These are phyloP conservation scores for Syngnathus floridae DNA, from an alignment of 2,113 vertebrate genomes.

Conservation along the genomic window DNA sequence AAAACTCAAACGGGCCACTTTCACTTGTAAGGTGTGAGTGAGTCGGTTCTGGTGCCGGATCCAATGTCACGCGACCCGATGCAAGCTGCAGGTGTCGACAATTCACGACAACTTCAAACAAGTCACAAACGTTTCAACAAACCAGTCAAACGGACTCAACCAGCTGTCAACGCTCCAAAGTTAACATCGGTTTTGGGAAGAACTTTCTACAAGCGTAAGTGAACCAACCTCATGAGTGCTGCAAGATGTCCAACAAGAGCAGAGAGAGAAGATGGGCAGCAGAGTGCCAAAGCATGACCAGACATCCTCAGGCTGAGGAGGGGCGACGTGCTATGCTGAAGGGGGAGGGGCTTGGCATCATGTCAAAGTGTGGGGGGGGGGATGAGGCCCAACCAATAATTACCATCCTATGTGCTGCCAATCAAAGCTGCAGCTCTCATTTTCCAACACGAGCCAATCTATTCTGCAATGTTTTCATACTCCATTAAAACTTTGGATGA, in stretches of 20 bases:
- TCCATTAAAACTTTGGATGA: background rate
- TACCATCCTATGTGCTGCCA: conserved; percentile 24
- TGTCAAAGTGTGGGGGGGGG: conserved; percentile 6
- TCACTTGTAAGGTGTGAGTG: conserved; percentile 11
- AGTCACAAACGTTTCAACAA: background rate
- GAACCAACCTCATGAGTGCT: conserved; percentile 54
- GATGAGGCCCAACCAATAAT: background rate
- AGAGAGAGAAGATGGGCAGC: conserved; percentile 27
- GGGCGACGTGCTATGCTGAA: background rate
- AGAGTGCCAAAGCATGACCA: conserved; percentile 30
- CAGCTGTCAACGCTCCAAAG: background rate
- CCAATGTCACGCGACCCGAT: conserved; percentile 38
- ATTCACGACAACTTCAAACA: too few species aligned
- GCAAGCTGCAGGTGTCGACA: conserved; percentile 35
- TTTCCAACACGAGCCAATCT: background rate
- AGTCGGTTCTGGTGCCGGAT: conserved; percentile 44
- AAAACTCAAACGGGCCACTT: conserved; percentile 15
- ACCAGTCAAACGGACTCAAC: background rate
- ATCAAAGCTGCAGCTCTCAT: background rate
- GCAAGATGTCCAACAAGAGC: conserved; percentile 38
- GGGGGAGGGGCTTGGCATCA: conserved; percentile 43
- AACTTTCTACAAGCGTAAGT: conserved; percentile 13
- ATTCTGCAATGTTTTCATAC: background rate
- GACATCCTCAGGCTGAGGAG: conserved; percentile 14
- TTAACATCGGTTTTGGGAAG: background rate